Evolutionary conservation across 2,888 invertebrate species (phyloP).

Genomic region (Scotopteryx bipunctaria): DNA sequence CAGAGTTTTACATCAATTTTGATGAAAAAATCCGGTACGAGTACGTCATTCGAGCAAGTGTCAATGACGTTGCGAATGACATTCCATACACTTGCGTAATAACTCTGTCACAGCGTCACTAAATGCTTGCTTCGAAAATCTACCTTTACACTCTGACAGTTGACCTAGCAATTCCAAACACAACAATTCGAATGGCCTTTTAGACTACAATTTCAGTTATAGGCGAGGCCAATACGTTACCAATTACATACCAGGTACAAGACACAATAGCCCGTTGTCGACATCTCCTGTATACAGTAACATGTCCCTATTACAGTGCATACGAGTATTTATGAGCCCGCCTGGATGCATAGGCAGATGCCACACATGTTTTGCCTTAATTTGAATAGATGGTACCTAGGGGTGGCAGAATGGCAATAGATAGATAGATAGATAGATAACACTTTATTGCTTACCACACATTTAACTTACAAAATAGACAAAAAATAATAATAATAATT

Average conservation of each 20-base stretch:
- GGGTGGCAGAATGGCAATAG: constrained; percentile 48
- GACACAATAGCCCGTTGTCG: constrained; percentile 58
- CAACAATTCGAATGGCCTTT: neutral
- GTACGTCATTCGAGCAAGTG: too few relatives aligned
- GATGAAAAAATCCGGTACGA: too few relatives aligned
- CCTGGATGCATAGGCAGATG: constrained; percentile 73
- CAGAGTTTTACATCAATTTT: too few relatives aligned
- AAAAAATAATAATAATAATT: too few relatives aligned
- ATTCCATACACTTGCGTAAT: too few relatives aligned
- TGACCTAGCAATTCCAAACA: neutral
- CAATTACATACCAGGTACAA: constrained; percentile 46
- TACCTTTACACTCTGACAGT: neutral
- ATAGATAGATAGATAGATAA: too few relatives aligned
- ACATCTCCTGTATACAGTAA: constrained; percentile 56
- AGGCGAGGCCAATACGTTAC: constrained; percentile 36
- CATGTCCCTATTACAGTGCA: constrained; percentile 70
- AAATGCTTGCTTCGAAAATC: too few relatives aligned
- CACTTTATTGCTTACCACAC: too few relatives aligned
- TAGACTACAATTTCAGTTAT: constrained; percentile 23
- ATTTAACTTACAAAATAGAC: too few relatives aligned
- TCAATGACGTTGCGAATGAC: too few relatives aligned
- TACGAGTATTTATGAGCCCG: constrained; percentile 74
- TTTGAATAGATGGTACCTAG: constrained; percentile 77
- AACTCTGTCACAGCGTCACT: too few relatives aligned
- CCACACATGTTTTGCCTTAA: constrained; percentile 80